Percentiles rank a stretch among this genome's conserved stretches.
Evolutionary conservation across 2,797 vertebrate species (phyloP).

Genomic region (Anisognathus igniventris): DNA sequence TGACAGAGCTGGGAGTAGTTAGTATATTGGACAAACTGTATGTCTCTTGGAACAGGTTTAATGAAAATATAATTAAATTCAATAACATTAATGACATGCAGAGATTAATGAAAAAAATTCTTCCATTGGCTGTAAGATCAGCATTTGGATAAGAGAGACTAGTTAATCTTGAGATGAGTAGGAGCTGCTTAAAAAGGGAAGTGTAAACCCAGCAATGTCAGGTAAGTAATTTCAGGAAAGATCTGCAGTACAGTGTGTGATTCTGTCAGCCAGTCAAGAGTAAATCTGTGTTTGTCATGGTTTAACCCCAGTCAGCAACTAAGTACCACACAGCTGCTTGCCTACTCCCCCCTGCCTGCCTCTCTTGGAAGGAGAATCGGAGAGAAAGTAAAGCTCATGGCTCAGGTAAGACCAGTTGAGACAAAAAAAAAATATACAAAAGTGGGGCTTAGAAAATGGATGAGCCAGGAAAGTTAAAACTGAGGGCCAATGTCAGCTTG

Average conservation of each 20-base stretch:
- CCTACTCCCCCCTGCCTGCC: not conserved
- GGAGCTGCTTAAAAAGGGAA: not conserved
- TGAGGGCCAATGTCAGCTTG: not conserved
- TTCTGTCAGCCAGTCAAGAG: not conserved
- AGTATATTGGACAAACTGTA: not conserved
- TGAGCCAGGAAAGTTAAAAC: not conserved
- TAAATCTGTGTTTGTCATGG: not conserved
- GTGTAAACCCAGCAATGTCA: not conserved
- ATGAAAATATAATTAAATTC: not conserved
- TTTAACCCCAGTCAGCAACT: not conserved
- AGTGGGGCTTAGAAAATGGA: not conserved
- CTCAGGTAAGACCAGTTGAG: not conserved
- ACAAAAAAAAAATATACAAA: not conserved
- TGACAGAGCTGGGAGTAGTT: not conserved
- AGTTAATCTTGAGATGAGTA: not conserved
- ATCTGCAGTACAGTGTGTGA: not conserved
- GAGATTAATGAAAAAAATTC: not conserved
- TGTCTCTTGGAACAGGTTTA: not conserved
- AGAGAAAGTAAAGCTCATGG: not conserved
- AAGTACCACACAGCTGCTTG: not conserved
- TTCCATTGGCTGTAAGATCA: not conserved
- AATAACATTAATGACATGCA: not conserved
- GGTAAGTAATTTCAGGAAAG: not conserved
- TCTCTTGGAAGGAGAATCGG: not conserved
- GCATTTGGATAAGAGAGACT: not conserved